A percentile compares a stretch with the other conserved stretches of the same genome.
Conservation (phyloP, 2,113 vertebrate genomes). For the Leptocoma aspasia region DNA sequence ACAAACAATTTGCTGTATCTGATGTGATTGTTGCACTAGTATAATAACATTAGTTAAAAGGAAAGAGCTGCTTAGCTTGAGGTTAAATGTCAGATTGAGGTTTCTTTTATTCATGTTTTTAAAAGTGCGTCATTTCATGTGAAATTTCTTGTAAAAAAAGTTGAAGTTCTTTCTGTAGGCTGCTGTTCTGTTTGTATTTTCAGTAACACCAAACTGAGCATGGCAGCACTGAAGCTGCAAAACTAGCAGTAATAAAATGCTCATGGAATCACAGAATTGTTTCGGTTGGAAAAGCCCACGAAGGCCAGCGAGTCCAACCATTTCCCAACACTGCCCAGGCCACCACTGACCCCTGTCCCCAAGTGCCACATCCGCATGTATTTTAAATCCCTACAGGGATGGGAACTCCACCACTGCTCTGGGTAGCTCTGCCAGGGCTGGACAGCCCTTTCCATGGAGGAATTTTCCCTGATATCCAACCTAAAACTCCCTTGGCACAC, state of each 20-base stretch:
- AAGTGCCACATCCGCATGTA: rapidly evolving
- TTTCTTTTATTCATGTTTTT: neutral
- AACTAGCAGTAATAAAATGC: neutral
- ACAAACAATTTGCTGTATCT: neutral
- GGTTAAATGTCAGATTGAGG: neutral
- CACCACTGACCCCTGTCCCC: neutral
- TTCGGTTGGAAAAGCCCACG: neutral
- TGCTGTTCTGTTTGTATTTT: neutral
- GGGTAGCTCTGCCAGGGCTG: neutral
- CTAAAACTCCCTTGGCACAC: neutral
- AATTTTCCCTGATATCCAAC: neutral
- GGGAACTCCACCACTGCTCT: too few species aligned
- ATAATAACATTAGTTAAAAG: neutral
- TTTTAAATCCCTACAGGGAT: neutral
- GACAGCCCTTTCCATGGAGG: neutral
- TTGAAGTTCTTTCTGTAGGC: neutral
- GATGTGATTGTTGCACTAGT: neutral
- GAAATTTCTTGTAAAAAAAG: neutral
- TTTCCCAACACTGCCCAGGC: neutral
- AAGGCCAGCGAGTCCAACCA: too few species aligned
- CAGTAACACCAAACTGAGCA: neutral
- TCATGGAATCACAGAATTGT: neutral
- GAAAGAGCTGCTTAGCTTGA: neutral
- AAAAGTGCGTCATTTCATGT: neutral
- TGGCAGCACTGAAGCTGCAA: neutral